Conservation (phyloP, 1,140 invertebrate species). For the Mercenaria mercenaria region DNA sequence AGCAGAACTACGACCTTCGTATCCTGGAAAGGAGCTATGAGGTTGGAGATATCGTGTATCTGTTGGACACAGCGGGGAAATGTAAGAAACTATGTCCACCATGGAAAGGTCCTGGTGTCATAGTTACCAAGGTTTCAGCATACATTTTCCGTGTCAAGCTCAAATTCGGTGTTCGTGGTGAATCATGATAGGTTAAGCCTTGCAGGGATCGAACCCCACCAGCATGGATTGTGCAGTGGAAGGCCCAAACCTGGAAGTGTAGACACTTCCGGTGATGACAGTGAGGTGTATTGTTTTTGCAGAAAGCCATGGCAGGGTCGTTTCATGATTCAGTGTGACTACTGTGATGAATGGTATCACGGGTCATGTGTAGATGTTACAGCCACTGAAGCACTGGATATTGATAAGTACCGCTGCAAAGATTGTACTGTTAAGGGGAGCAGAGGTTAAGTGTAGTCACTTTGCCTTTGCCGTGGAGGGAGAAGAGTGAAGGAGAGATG, state of each 20-base stretch:
- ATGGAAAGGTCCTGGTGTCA: slow-evolving; percentile 31
- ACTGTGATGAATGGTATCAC: background rate
- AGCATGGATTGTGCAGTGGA: background rate
- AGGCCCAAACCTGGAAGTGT: background rate
- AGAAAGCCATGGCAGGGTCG: background rate
- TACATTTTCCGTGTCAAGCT: background rate
- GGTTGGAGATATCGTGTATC: slow-evolving; percentile 10
- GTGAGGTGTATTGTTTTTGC: background rate
- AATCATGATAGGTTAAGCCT: slow-evolving; percentile 22
- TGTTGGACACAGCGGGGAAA: slow-evolving; percentile 1
- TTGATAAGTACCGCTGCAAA: background rate
- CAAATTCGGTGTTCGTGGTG: background rate
- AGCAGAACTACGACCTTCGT: slow-evolving; percentile 13
- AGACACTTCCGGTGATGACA: background rate
- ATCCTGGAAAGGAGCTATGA: background rate
- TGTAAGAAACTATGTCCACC: slow-evolving; percentile 37
- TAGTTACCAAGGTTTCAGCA: background rate
- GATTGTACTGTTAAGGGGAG: too few relatives aligned
- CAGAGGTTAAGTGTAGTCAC: too few relatives aligned
- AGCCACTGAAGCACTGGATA: background rate
- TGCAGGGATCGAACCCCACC: background rate
- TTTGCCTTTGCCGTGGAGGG: too few relatives aligned
- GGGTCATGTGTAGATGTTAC: background rate
- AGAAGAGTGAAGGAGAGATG: too few relatives aligned
- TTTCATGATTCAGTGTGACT: background rate